Evolutionary conservation across 2,797 vertebrate species (phyloP), one percentile per base, ranked within the genome.

Genomic region (Eospalax fontanierii): DNA sequence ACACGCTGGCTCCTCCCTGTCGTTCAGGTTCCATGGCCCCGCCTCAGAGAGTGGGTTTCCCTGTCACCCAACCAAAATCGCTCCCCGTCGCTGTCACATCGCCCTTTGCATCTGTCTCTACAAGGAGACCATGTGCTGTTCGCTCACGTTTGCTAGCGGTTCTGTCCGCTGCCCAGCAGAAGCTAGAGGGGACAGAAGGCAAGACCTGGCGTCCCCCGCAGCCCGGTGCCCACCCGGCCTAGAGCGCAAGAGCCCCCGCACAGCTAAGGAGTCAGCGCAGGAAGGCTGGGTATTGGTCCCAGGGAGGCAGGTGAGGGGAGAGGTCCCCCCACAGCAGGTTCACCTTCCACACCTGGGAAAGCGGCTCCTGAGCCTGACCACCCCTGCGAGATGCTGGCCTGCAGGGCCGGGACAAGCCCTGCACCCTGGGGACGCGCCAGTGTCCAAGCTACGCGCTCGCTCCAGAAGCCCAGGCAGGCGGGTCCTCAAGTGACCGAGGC

Each of bases 241-340:
- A 30, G 43, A 10, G 59, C 74, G 11, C 54, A 10, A 66, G 35
- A 63, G 40, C 14, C 63, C 33, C 19, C 12, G 16, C 8, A 14
- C 33, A n/a, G 14, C 40, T 43, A 24, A 24, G 38, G 46, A 46
- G 35, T 35, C 59, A 65, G 61, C 57, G 28, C 3, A 35, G 86
- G 9, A 33, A 54, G 43, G 15, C 46, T 10, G n/a, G 0, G n/a
- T n/a, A n/a, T n/a, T n/a, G n/a, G n/a, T n/a, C n/a, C n/a, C n/a
- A n/a, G 6, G 4, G 14, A 15, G 26, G 28, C 22, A 21, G 12
- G 33, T 1, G 18, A 30, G 50, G 14, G 50, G 50, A 54, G 30
- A 0, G 24, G 11, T 14, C 16, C 15, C 28, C 33, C 0, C 0
- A 2, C 1, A 6, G 6, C 28, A 9, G n/a, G 54, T 57, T 68